A percentile compares a stretch with the other conserved stretches of the same genome.
phyloP scores from a whole-genome alignment of 53 echinoderm and acorn worm genomes.

The Henricia sp. region DNA sequence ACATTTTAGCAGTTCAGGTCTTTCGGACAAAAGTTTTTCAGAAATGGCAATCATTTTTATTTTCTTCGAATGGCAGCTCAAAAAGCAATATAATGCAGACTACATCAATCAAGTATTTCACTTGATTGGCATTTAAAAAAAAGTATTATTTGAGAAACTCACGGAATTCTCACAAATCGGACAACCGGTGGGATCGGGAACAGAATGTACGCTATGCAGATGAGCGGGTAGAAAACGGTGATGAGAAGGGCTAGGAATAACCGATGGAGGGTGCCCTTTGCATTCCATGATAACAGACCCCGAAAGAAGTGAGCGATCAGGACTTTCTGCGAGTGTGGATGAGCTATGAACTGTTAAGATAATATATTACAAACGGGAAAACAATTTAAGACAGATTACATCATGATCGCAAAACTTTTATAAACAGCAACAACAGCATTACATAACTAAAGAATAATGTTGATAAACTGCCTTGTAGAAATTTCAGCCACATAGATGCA shows the following conservation, averaged over 20 bases:
- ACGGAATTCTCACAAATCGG: slow-evolving; percentile 31
- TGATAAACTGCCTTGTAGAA: too few species aligned
- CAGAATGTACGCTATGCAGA: slow-evolving; percentile 18
- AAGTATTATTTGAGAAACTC: neutral
- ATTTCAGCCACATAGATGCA: too few species aligned
- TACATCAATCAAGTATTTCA: too few species aligned
- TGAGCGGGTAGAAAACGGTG: neutral
- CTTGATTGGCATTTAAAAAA: neutral
- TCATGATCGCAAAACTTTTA: too few species aligned
- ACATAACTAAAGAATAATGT: neutral
- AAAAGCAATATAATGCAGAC: too few species aligned
- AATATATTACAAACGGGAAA: neutral
- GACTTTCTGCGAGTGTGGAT: slow-evolving; percentile 35
- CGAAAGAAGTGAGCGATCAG: slow-evolving; percentile 33
- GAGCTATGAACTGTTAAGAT: slow-evolving; percentile 16
- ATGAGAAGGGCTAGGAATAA: slow-evolving; percentile 3
- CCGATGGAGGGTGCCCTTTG: slow-evolving; percentile 11
- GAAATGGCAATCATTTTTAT: too few species aligned
- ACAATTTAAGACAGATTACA: too few species aligned
- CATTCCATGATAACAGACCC: slow-evolving; percentile 1
- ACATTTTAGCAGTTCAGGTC: too few species aligned
- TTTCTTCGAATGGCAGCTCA: too few species aligned
- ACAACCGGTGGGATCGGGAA: slow-evolving; percentile 3
- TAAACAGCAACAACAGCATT: neutral
- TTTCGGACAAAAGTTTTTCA: too few species aligned